Base-by-base conservation (phyloP, 2,888 invertebrate species). In the Chorisops tibialis region DNA sequence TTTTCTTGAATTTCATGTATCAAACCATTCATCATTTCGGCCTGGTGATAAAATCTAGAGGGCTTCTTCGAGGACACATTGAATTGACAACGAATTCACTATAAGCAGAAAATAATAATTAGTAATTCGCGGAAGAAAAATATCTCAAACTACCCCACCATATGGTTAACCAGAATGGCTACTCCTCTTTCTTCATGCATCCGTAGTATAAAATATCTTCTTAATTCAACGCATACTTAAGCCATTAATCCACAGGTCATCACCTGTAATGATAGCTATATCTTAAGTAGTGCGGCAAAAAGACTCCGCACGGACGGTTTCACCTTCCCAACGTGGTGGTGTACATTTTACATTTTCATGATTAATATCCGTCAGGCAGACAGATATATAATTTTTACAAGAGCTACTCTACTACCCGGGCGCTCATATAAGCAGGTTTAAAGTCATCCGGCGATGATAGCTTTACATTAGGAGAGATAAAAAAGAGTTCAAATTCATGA, bases 311-410 rank as follows among this genome's bases (percentile, higher is more conserved):
- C 16, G n/a, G 7, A 9, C 11, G 7, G 11, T 37, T 41, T 41
- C 12, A 12, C 16, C n/a, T 41, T 41, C 9, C 37, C 30, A 30
- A 5, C 30, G 30, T 7, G 24, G 3, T 41, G 12, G 6, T 16
- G 6, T 16, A 16, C 41, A 11, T 41, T 41, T 11, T 14, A 41
- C 2, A 41, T 16, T 41, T 41, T 41, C n/a, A 50, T 52, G 52
- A 52, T 52, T 52, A 52, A 52, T 52, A 52, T 52, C 41, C 41
- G 38, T 52, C 39, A 38, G 19, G 35, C 21, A 52, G 35, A 39
- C 52, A 52, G 52, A 52, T 38, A 39, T 52, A 38, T 39, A 52
- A 52, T 52, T 52, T 52, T 52, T 52, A 41, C 41, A 41, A 41
- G 41, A 41, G 16, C 16, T 16, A n/a, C n/a, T 24, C 21, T 11